Conservation (phyloP, 2,888 invertebrate genomes). For the Torymus aiolomorphi region DNA sequence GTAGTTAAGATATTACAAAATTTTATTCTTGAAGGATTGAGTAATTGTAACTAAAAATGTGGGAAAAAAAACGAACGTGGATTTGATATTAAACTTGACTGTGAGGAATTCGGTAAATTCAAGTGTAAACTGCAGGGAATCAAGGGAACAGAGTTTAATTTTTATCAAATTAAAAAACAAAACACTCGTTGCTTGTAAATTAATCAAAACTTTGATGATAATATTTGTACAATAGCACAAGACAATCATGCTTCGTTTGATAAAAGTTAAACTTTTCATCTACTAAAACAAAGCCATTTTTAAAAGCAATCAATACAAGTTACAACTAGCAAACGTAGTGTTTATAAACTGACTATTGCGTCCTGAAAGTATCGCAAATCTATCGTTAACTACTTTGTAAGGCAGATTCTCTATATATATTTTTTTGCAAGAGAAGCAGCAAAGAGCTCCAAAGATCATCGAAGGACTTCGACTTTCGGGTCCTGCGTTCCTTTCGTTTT, state of each 20-base stretch:
- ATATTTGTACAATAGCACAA: not conserved
- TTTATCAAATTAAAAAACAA: not conserved
- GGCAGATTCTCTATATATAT: slow-evolving; percentile 56
- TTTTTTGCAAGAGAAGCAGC: slow-evolving; percentile 40
- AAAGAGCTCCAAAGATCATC: slow-evolving; percentile 54
- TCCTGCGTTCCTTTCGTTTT: slow-evolving; percentile 70
- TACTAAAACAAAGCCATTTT: not conserved
- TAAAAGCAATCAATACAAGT: slow-evolving; percentile 15
- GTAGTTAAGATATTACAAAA: slow-evolving; percentile 38
- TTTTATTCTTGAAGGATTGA: slow-evolving; percentile 29
- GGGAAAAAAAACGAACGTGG: not conserved
- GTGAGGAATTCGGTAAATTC: not conserved
- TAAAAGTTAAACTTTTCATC: slow-evolving; percentile 12
- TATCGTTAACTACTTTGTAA: slow-evolving; percentile 74
- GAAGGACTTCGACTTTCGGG: slow-evolving; percentile 49
- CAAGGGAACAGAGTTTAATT: slow-evolving; percentile 10
- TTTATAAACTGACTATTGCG: slow-evolving; percentile 26
- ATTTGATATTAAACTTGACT: slow-evolving; percentile 8
- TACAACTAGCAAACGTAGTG: slow-evolving; percentile 5
- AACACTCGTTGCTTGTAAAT: not conserved
- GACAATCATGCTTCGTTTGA: slow-evolving; percentile 4
- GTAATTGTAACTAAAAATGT: slow-evolving; percentile 12
- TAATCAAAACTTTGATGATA: slow-evolving; percentile 1
- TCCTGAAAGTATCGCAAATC: slow-evolving; percentile 40
- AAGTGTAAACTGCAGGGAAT: not conserved